Evolutionary conservation across 1,140 invertebrate genomes (phyloP), one percentile per base, ranked within the genome.

Genomic region (Dinoponera quadriceps): DNA sequence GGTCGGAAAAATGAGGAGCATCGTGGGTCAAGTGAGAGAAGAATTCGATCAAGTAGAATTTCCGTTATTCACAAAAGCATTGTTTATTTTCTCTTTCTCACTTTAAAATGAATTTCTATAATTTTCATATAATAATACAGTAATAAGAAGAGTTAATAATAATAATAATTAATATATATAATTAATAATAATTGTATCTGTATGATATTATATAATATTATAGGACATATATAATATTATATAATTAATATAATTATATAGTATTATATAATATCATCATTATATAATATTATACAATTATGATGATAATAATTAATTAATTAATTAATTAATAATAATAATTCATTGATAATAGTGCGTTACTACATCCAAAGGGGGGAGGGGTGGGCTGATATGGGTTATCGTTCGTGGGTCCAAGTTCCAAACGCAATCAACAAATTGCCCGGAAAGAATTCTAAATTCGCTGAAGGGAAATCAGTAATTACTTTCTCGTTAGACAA

Each of bases 11-110:
- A n/a, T n/a, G 72, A 88, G 85, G 73, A 83, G 65, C 54, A 65
- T 74, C 11, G 73, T 77, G 60, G 60, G 44, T 75, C 18, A 48
- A 63, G 48, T 82, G 71, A 82, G 33, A 44, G 38, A 48, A 83
- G 49, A 38, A 51, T n/a, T n/a, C 25, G 55, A 71, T 69, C 65
- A 65, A 84, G 80, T 51, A 91, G 90, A 84, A 84, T 68, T 88
- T 87, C 89, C 73, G 86, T 93, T 94, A 94, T 90, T 94, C 93
- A 94, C 92, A 94, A 94, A 94, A 94, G 93, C 94, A 94, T 94
- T 91, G 88, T 94, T 94, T 94, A 94, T 94, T 94, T 93, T 84
- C 91, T 93, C 89, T 92, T 89, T 93, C 86, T 93, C 91, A 93
- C 89, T 93, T 91, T 91, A 90, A 93, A 93, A 93, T 93, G 93